These are phyloP conservation scores for Holacanthella duospinosa DNA, from an alignment of 2,888 invertebrate species.

Conservation along the genomic window DNA sequence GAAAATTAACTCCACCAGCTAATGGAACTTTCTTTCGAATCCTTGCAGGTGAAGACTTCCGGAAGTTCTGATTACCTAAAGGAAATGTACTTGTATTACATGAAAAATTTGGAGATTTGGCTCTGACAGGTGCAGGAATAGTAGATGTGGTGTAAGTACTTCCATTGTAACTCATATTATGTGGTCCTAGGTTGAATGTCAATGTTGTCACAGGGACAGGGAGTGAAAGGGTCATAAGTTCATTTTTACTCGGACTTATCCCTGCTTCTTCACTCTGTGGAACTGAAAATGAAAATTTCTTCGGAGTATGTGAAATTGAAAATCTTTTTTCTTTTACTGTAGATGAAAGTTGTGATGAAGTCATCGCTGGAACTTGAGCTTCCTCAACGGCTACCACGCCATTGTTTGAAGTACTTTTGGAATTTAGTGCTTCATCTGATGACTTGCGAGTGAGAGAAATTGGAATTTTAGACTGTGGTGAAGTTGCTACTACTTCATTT, in stretches of 20 bases:
- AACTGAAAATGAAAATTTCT: constrained; percentile 7
- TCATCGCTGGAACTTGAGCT: background rate
- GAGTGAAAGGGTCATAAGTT: background rate
- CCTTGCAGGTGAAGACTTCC: constrained; percentile 5
- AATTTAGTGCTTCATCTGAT: constrained; percentile 10
- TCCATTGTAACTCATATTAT: constrained; percentile 13
- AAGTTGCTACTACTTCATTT: background rate
- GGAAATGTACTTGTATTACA: constrained; percentile 16
- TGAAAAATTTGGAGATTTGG: constrained; percentile 16
- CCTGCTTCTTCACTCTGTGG: background rate
- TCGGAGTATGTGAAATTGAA: constrained; percentile 5
- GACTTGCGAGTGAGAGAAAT: constrained; percentile 7
- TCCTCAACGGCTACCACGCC: background rate
- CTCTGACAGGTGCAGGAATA: constrained; percentile 6
- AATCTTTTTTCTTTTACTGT: constrained; percentile 5
- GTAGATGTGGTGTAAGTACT: background rate
- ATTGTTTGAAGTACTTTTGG: background rate
- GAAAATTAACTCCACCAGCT: background rate
- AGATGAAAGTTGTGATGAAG: background rate
- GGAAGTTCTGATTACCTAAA: constrained; percentile 10
- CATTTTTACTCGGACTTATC: background rate
- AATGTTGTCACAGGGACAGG: constrained; percentile 35
- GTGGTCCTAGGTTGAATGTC: constrained; percentile 28
- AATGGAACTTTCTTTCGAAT: background rate
- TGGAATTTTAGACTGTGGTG: constrained; percentile 11